Percentiles rank a stretch among this genome's conserved stretches.
Evolutionary conservation across 2,797 vertebrate genomes (phyloP).

Genomic region (Chaenodraco wilsoni): DNA sequence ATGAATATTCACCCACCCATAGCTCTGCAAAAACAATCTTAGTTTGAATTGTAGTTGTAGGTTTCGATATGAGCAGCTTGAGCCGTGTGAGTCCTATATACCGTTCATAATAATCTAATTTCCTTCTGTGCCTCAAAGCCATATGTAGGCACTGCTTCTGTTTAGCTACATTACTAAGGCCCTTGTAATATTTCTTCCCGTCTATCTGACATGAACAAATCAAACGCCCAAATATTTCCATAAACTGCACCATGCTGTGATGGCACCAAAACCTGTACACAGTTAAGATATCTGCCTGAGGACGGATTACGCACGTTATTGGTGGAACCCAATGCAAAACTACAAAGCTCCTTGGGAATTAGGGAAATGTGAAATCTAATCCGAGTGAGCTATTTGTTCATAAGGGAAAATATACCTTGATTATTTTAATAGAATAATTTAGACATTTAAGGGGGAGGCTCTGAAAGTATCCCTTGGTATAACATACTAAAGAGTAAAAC

Average conservation of each 20-base stretch:
- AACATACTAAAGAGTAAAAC: neutral
- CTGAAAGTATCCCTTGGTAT: neutral
- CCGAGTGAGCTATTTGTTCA: constrained; percentile 58
- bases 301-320: constrained; percentile 68
- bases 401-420: constrained; percentile 41
- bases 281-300: constrained; percentile 45
- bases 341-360: constrained; percentile 54
- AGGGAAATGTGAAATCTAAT: constrained; percentile 70
- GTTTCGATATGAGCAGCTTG: constrained; percentile 14
- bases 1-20: constrained; percentile 42
- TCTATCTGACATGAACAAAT: constrained; percentile 26
- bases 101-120: neutral
- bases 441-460: neutral
- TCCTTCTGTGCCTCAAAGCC: constrained; percentile 6
- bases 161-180: constrained; percentile 14
- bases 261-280: constrained; percentile 30
- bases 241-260: constrained; percentile 22
- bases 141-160: constrained; percentile 3
- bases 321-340: constrained; percentile 54
- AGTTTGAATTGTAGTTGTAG: constrained; percentile 7
- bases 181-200: constrained; percentile 7
- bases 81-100: neutral
- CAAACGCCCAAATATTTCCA: constrained; percentile 13
- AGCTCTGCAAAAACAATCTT: constrained; percentile 6
- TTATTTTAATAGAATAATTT: constrained; percentile 12